Percentiles rank a stretch among this genome's conserved stretches.
These are phyloP conservation scores for Phaenicophaeus curvirostris DNA, from an alignment of 2,797 vertebrate species.

Conservation along the genomic window DNA sequence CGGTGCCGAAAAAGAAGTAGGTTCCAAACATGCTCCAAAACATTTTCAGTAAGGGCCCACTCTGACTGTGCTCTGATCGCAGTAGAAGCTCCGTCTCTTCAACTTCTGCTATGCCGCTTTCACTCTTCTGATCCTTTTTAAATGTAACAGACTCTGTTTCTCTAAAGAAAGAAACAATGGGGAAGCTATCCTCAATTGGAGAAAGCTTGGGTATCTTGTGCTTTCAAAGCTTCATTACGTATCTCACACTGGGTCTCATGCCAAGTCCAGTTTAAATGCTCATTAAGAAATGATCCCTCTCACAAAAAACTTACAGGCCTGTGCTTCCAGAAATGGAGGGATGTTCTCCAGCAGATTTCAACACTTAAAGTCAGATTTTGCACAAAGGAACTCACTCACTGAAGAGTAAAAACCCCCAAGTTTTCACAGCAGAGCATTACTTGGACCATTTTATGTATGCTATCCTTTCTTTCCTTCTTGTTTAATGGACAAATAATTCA, in stretches of 20 bases:
- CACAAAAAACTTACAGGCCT: not conserved
- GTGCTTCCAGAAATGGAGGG: not conserved
- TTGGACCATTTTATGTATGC: not conserved
- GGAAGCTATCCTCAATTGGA: not conserved
- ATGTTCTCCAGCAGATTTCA: not conserved
- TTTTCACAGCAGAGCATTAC: not conserved
- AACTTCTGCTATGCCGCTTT: not conserved
- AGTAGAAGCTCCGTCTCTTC: conserved; percentile 85
- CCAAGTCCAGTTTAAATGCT: not conserved
- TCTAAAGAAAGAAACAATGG: conserved; percentile 36
- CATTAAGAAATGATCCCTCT: not conserved
- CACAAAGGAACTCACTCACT: not conserved
- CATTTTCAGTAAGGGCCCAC: conserved; percentile 82
- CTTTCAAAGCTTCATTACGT: not conserved
- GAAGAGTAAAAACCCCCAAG: not conserved
- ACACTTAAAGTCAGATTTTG: not conserved
- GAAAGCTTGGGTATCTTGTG: not conserved
- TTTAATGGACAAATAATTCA: not conserved
- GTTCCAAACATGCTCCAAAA: conserved; percentile 85
- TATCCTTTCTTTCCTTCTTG: not conserved
- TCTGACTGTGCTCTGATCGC: conserved; percentile 77
- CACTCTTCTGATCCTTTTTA: not conserved
- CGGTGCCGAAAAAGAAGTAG: conserved; percentile 86
- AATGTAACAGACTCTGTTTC: not conserved
- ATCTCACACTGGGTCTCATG: not conserved